These are phyloP conservation scores for Scaptomyza graminum DNA, from an alignment of 1,140 invertebrate genomes.

Conservation along the genomic window DNA sequence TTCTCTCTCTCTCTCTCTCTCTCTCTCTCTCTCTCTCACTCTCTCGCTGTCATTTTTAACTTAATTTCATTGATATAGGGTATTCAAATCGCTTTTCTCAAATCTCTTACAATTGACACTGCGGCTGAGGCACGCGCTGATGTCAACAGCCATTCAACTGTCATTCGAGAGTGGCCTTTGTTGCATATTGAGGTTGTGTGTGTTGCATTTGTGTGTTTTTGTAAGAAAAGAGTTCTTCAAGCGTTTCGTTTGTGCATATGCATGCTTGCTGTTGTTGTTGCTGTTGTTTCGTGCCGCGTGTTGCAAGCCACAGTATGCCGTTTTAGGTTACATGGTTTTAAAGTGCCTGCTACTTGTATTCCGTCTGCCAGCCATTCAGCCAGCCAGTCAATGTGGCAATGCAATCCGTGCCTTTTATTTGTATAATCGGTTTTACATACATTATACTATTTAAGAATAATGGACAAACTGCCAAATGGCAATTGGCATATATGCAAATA, in stretches of 20 bases:
- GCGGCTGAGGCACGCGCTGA: slow-evolving; percentile 67
- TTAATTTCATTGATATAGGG: not conserved
- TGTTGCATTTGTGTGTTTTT: not conserved
- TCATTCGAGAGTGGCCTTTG: slow-evolving; percentile 55
- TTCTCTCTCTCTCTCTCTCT: too few species aligned
- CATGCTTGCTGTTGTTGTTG: not conserved
- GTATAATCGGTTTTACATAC: slow-evolving; percentile 41
- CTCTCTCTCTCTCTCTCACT: too few species aligned
- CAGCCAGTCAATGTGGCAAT: slow-evolving; percentile 37
- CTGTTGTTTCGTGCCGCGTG: slow-evolving; percentile 36
- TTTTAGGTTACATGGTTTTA: slow-evolving; percentile 51
- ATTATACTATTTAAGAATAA: slow-evolving; percentile 18
- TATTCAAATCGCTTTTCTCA: slow-evolving; percentile 15
- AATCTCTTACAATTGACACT: slow-evolving; percentile 29
- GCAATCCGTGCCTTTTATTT: slow-evolving; percentile 18
- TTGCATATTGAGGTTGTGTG: slow-evolving; percentile 9
- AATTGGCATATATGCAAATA: slow-evolving; percentile 55
- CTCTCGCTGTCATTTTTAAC: not conserved
- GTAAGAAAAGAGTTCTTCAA: slow-evolving; percentile 39
- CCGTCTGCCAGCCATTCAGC: slow-evolving; percentile 9
- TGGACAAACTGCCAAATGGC: slow-evolving; percentile 14
- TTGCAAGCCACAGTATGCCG: slow-evolving; percentile 54
- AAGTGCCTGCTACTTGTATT: slow-evolving; percentile 52
- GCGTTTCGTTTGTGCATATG: slow-evolving; percentile 28
- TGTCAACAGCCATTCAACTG: slow-evolving; percentile 56